Evolutionary conservation across 2,797 vertebrate genomes (phyloP).

Genomic region (Halcyon smyrnensis): DNA sequence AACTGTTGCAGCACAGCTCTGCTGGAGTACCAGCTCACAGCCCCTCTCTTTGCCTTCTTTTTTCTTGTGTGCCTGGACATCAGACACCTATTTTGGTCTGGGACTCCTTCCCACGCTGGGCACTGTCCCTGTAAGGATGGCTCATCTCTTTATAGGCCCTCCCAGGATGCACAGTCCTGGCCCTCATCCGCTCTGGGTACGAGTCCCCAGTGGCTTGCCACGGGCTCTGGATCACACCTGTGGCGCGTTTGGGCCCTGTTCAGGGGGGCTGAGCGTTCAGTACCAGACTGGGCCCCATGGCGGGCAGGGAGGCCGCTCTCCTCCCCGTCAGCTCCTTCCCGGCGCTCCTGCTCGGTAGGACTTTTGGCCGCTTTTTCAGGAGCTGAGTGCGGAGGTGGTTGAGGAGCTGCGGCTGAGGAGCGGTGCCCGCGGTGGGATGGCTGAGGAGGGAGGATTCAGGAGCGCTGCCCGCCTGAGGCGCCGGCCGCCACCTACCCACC

Average conservation of each 20-base stretch:
- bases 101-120: background rate
- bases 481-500: background rate
- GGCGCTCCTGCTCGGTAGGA: too few relatives aligned
- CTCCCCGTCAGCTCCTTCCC: too few relatives aligned
- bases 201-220: background rate
- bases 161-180: background rate
- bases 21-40: background rate
- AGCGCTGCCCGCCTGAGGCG: background rate
- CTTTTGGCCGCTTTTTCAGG: too few relatives aligned
- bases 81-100: background rate
- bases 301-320: too few relatives aligned
- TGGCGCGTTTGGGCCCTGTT: background rate
- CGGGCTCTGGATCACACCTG: background rate
- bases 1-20: background rate
- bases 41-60: background rate
- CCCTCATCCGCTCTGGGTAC: background rate
- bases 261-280: accelerated
- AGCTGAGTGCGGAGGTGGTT: accelerated
- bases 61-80: background rate
- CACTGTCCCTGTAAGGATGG: accelerated
- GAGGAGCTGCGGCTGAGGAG: background rate
- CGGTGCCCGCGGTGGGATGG: too few relatives aligned
- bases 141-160: background rate
- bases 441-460: background rate
- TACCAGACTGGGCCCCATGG: accelerated